phyloP scores from a whole-genome alignment of 2,888 invertebrate genomes.

The Gymnoscelis rufifasciata region DNA sequence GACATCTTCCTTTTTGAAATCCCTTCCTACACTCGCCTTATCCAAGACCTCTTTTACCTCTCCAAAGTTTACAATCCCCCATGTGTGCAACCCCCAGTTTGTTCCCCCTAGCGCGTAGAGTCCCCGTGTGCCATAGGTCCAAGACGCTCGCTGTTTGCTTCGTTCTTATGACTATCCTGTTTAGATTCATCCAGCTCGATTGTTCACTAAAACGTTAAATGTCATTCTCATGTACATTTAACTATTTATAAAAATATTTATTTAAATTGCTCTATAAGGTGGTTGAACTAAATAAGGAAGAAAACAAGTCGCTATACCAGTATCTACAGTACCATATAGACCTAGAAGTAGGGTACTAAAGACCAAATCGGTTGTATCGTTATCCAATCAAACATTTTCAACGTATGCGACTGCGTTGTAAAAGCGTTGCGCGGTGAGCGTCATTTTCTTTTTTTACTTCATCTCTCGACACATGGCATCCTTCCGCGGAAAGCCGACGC shows the following conservation, averaged over 20 bases:
- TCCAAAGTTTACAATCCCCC: constrained; percentile 12
- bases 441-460: constrained; percentile 21
- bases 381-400: neutral
- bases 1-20: constrained; percentile 6
- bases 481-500: constrained; percentile 28
- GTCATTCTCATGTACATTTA: neutral
- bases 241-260: too few relatives aligned
- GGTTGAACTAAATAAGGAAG: constrained; percentile 8
- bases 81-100: constrained; percentile 20
- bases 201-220: neutral
- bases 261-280: constrained; percentile 5
- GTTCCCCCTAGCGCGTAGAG: constrained; percentile 26
- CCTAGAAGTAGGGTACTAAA: constrained; percentile 14
- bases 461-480: constrained; percentile 29
- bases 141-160: constrained; percentile 21
- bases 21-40: too few relatives aligned
- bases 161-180: constrained; percentile 1
- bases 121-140: constrained; percentile 19
- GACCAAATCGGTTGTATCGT: constrained; percentile 5
- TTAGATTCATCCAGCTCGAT: constrained; percentile 15
- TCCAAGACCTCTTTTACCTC: too few relatives aligned
- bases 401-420: constrained; percentile 15
- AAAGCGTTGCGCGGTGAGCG: constrained; percentile 19
- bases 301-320: constrained; percentile 9
- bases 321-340: constrained; percentile 12